Evolutionary conservation across 2,797 vertebrate species (phyloP), one percentile per base, ranked within the genome.

Genomic region (Phrynocephalus guinanensis): DNA sequence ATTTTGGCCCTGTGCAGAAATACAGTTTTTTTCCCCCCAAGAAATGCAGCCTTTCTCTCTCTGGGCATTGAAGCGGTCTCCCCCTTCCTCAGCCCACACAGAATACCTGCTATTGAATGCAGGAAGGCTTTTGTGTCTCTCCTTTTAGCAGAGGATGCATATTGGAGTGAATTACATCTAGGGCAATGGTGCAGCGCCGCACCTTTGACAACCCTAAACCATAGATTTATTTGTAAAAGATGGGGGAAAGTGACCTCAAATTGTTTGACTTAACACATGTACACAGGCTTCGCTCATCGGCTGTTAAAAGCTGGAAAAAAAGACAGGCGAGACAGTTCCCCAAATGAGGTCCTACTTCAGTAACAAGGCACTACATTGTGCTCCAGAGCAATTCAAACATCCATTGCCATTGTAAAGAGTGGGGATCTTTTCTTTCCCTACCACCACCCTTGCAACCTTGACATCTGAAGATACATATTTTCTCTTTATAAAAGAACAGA

Each of bases 181-280:
- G 15, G 56, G n/a, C 9, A 82, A 28, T n/a, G 83, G 85, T 87
- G 20, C 6, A 88, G 18, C 79, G 67, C 10, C 82, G 89, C 82
- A 86, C 56, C 72, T 91, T 86, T 82, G 68, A 84, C 72, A 87
- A 6, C 44, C 52, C 85, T 88, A 82, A 83, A 78, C 63, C 68
- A 30, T 52, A 0, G 3, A 26, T 86, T 92, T 87, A 82, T 92
- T 93, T 92, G 18, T 90, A 86, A 91, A 89, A 87, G 60, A 20
- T 33, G 90, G 60, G 28, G 85, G 33, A 30, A 93, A 91, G 52
- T 80, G 60, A 85, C 91, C 91, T 93, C 84, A 93, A 94, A 88
- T 89, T 91, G 67, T 93, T 94, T 92, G 88, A 91, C 82, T 26
- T 90, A 90, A 33, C 60, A 92, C 75, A 87, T 84, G 1, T 7